Percentiles rank a stretch among this genome's conserved stretches.
These are phyloP conservation scores for Martes martes DNA, from an alignment of 2,113 vertebrate species.

Conservation along the genomic window DNA sequence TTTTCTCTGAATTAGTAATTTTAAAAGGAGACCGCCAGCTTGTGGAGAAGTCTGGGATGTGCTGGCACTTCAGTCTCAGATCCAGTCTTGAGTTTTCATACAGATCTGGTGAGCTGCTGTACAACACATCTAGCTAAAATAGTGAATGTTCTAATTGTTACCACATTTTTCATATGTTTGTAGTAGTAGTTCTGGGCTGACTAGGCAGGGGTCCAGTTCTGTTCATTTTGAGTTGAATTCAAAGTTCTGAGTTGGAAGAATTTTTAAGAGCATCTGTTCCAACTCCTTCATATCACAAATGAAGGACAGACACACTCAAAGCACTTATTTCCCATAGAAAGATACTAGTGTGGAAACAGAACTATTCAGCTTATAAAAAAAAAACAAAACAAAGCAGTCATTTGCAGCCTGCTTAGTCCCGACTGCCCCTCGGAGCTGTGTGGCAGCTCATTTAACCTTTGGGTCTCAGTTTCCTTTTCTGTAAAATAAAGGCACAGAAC, in stretches of 20 bases:
- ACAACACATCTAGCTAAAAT: not conserved
- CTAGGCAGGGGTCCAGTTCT: not conserved
- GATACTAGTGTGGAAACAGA: not conserved
- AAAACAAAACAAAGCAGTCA: not conserved
- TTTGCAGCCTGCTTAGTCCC: not conserved
- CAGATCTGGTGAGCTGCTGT: not conserved
- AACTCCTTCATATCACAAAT: not conserved
- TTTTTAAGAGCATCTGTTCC: slow-evolving; percentile 23
- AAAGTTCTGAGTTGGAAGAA: not conserved
- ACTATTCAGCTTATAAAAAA: not conserved
- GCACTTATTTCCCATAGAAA: not conserved
- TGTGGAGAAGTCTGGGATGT: not conserved
- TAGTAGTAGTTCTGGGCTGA: not conserved
- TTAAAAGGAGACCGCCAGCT: not conserved
- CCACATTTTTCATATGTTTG: not conserved
- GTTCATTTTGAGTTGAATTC: not conserved
- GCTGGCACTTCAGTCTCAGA: not conserved
- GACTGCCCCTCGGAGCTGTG: not conserved
- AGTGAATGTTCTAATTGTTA: not conserved
- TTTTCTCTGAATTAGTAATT: not conserved
- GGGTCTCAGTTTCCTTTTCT: not conserved
- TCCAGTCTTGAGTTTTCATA: not conserved
- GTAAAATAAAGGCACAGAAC: not conserved
- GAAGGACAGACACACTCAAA: not conserved
- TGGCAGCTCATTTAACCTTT: not conserved